Conservation (phyloP, 2,888 invertebrate genomes). For the Melanophora roralis region DNA sequence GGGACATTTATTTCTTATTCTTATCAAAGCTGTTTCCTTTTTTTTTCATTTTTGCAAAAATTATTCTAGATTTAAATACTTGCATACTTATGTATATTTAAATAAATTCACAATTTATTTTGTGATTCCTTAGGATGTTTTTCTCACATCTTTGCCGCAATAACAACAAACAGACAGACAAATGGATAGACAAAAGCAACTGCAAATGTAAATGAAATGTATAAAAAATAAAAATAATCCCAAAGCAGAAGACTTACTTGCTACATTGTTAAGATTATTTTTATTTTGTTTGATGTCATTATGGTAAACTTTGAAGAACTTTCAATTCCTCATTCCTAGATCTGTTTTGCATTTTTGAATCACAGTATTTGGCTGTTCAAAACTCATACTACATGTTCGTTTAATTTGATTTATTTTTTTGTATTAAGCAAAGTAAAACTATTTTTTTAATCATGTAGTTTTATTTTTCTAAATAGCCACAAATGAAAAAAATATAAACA, state of each 20-base stretch:
- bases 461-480: constrained; percentile 21
- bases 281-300: constrained; percentile 55
- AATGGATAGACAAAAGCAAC: constrained; percentile 20
- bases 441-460: too few species aligned
- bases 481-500: too few species aligned
- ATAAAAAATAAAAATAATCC: constrained; percentile 8
- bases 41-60: constrained; percentile 20
- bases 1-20: constrained; percentile 2
- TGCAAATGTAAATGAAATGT: constrained; percentile 29
- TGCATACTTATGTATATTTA: constrained; percentile 7
- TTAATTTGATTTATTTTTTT: constrained; percentile 7
- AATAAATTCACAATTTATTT: constrained; percentile 40
- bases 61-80: constrained; percentile 14
- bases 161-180: too few species aligned
- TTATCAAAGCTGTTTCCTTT: constrained; percentile 23
- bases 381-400: neutral
- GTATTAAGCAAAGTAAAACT: constrained; percentile 20
- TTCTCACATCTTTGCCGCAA: constrained; percentile 47
- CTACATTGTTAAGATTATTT: constrained; percentile 39
- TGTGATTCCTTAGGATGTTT: constrained; percentile 34
- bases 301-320: constrained; percentile 56
- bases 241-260: constrained; percentile 18
- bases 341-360: constrained; percentile 24
- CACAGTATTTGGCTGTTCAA: neutral
- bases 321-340: constrained; percentile 58